These are phyloP conservation scores for Grapholita molesta DNA, from an alignment of 1,140 invertebrate genomes.

Conservation along the genomic window DNA sequence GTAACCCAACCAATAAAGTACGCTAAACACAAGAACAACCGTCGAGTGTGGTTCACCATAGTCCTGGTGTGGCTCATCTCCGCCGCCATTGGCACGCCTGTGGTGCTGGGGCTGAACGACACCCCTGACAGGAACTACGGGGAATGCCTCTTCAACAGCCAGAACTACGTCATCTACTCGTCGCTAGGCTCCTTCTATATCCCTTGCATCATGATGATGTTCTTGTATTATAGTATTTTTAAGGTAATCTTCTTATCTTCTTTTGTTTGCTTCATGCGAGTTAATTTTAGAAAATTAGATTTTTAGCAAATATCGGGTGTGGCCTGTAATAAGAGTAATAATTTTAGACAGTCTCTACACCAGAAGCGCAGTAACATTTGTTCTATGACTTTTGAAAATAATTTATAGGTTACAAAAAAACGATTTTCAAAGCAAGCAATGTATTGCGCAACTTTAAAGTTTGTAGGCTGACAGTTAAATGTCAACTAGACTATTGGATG, in stretches of 20 bases:
- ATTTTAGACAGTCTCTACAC: too few relatives aligned
- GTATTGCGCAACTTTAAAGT: too few relatives aligned
- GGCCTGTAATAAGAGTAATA: too few relatives aligned
- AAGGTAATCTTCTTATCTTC: constrained; percentile 81
- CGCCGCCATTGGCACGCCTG: constrained; percentile 96
- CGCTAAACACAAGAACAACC: constrained; percentile 98
- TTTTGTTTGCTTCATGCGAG: not conserved
- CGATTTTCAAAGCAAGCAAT: too few relatives aligned
- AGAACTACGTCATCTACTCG: constrained; percentile 98
- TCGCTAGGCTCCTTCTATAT: constrained; percentile 99
- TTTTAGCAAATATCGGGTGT: too few relatives aligned
- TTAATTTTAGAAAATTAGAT: too few relatives aligned
- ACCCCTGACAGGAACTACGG: constrained; percentile 87
- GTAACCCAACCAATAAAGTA: constrained; percentile 99
- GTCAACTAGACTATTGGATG: too few relatives aligned
- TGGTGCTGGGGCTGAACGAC: constrained; percentile 96
- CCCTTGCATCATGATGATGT: constrained; percentile 99
- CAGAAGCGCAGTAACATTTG: too few relatives aligned
- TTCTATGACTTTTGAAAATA: too few relatives aligned
- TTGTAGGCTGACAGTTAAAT: too few relatives aligned
- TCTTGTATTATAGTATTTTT: constrained; percentile 99
- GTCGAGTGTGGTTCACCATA: constrained; percentile 96
- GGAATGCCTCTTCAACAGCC: constrained; percentile 97
- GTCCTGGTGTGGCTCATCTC: constrained; percentile 97
- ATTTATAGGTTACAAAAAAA: too few relatives aligned